Conservation (phyloP, 53 echinoderm and acorn worm species). For the Holothuria scabra region DNA sequence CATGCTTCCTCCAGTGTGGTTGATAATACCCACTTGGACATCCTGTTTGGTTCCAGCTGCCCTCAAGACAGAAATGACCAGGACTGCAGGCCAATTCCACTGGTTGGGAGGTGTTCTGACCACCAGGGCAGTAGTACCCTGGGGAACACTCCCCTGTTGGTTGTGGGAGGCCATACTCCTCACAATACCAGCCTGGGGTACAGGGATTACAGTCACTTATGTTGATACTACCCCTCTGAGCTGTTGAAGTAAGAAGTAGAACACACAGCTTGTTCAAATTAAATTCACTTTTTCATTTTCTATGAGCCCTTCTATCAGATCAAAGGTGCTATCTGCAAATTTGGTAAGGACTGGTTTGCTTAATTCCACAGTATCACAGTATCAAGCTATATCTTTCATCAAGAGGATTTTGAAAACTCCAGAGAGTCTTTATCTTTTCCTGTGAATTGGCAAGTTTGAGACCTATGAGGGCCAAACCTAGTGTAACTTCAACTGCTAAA, state of each 20-base stretch:
- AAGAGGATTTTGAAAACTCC: no score
- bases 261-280: neutral
- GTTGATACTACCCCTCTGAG: slow-evolving; percentile 69
- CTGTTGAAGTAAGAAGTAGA: slow-evolving; percentile 36
- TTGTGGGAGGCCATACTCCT: slow-evolving; percentile 75
- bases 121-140: slow-evolving; percentile 92
- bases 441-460: no score
- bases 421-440: no score
- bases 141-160: slow-evolving; percentile 75
- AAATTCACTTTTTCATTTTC: no score
- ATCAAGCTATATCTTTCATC: no score
- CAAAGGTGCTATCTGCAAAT: no score
- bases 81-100: slow-evolving; percentile 94
- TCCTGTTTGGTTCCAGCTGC: slow-evolving; percentile 86
- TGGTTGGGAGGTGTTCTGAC: slow-evolving; percentile 85
- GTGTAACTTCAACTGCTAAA: no score
- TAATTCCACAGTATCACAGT: no score
- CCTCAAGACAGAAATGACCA: slow-evolving; percentile 88
- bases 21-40: slow-evolving; percentile 94
- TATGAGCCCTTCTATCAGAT: no score
- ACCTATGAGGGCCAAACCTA: no score
- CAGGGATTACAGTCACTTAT: slow-evolving; percentile 78
- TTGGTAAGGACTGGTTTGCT: no score
- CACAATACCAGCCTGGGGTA: slow-evolving; percentile 89
- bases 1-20: slow-evolving; percentile 84